These are phyloP conservation scores for Adelognathus sp. DNA, from an alignment of 2,888 invertebrate species.

Conservation along the genomic window DNA sequence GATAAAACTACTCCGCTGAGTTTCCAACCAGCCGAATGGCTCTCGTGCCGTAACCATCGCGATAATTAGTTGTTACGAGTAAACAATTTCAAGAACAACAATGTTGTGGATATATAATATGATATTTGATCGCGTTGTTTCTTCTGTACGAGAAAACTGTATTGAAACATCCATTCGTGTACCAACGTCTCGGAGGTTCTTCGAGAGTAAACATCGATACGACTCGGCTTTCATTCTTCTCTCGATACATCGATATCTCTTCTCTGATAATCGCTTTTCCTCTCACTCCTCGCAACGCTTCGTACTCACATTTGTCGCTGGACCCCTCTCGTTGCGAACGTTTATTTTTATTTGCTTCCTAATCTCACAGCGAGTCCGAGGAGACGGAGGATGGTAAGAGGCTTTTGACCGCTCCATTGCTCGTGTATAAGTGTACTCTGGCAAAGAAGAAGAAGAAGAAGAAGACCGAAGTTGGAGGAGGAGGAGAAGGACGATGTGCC, in stretches of 20 bases:
- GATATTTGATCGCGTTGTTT: too few species aligned
- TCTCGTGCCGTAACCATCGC: neutral
- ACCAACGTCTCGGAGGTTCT: neutral
- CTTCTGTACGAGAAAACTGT: too few species aligned
- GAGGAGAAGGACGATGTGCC: neutral
- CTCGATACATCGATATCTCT: neutral
- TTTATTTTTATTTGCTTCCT: slow-evolving; percentile 20
- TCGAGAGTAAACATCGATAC: neutral
- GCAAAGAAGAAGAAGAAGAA: neutral
- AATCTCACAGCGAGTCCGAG: slow-evolving; percentile 18
- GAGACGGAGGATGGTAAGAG: slow-evolving; percentile 41
- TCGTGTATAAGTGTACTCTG: slow-evolving; percentile 30
- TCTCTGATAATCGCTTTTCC: too few species aligned
- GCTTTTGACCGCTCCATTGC: slow-evolving; percentile 43
- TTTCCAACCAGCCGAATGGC: slow-evolving; percentile 34
- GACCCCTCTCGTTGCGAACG: neutral
- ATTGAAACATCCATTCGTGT: too few species aligned
- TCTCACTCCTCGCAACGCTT: neutral
- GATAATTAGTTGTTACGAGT: neutral
- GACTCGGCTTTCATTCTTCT: neutral
- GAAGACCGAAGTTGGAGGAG: neutral
- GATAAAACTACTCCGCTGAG: slow-evolving; percentile 43
- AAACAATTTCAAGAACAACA: neutral
- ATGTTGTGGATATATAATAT: too few species aligned
- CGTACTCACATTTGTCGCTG: slow-evolving; percentile 1